Conservation (phyloP, 2,797 vertebrate genomes). For the Cuniculus paca region DNA sequence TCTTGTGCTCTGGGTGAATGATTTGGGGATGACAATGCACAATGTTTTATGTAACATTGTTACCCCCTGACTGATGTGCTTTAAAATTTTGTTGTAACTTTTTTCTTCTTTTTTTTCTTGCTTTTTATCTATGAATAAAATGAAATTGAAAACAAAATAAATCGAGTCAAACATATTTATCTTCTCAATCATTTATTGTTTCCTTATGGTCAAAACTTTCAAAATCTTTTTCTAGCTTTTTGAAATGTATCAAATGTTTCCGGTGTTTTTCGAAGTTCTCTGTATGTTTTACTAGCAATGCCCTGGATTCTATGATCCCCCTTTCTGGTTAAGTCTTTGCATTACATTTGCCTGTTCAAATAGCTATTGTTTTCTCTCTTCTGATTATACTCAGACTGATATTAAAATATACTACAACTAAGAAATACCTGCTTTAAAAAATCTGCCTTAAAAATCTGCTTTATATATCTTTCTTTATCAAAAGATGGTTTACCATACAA, state of each 20-base stretch:
- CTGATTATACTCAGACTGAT: not conserved
- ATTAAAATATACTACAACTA: not conserved
- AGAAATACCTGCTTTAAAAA: not conserved
- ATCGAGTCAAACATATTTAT: no score
- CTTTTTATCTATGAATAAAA: no score
- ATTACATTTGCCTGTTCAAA: constrained; percentile 34
- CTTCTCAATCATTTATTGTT: not conserved
- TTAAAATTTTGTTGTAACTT: no score
- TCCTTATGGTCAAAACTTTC: not conserved
- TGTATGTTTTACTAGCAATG: not conserved
- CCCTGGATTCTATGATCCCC: not conserved
- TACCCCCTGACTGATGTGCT: no score
- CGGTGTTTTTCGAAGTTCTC: not conserved
- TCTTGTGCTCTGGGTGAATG: no score
- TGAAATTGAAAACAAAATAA: no score
- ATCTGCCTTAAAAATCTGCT: not conserved
- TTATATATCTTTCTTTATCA: not conserved
- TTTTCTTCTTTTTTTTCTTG: no score
- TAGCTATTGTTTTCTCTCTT: not conserved
- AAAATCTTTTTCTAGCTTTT: not conserved
- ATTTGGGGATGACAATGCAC: no score
- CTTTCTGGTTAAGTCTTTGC: constrained; percentile 7
- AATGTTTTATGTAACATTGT: no score
- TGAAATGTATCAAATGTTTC: not conserved
- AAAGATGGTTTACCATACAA: not conserved